Evolutionary conservation across 2,888 invertebrate genomes (phyloP).

Genomic region (Dichetophora obliterata): DNA sequence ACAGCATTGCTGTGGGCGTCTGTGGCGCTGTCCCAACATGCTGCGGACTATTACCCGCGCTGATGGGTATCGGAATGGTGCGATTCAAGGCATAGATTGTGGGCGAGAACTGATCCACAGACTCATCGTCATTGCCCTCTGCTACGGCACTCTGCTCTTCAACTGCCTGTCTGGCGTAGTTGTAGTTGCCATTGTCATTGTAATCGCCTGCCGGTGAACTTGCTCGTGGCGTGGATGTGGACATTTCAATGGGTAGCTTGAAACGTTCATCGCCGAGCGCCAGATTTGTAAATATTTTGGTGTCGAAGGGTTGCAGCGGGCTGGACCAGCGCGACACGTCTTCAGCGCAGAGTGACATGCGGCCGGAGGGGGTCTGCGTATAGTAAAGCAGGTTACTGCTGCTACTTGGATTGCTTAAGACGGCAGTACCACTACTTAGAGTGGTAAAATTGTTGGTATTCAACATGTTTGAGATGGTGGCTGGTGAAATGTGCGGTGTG

Average conservation of each 20-base stretch:
- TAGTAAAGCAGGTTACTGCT: constrained; percentile 50
- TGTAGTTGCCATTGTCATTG: constrained; percentile 15
- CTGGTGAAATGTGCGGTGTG: constrained; percentile 60
- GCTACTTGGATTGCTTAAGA: background rate
- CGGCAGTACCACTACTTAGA: constrained; percentile 28
- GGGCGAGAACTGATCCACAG: constrained; percentile 63
- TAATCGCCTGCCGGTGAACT: background rate
- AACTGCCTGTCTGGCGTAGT: constrained; percentile 36
- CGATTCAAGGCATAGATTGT: constrained; percentile 57
- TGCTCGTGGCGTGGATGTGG: background rate
- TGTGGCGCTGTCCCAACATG: constrained; percentile 44
- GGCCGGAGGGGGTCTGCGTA: constrained; percentile 57
- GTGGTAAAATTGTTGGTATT: background rate
- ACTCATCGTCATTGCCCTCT: constrained; percentile 53
- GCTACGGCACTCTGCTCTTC: constrained; percentile 47
- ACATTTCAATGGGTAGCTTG: constrained; percentile 44
- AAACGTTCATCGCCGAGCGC: constrained; percentile 56
- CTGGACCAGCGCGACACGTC: constrained; percentile 57
- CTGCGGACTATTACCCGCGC: constrained; percentile 62
- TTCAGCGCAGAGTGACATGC: constrained; percentile 60
- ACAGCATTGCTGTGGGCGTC: constrained; percentile 38
- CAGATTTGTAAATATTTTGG: constrained; percentile 58
- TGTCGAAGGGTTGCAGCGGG: constrained; percentile 35
- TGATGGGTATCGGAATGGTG: constrained; percentile 64
- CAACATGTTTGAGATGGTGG: constrained; percentile 41